Percentiles rank a stretch among this genome's conserved stretches.
Evolutionary conservation across 2,797 vertebrate species (phyloP).

Genomic region (Gastrophryne carolinensis): DNA sequence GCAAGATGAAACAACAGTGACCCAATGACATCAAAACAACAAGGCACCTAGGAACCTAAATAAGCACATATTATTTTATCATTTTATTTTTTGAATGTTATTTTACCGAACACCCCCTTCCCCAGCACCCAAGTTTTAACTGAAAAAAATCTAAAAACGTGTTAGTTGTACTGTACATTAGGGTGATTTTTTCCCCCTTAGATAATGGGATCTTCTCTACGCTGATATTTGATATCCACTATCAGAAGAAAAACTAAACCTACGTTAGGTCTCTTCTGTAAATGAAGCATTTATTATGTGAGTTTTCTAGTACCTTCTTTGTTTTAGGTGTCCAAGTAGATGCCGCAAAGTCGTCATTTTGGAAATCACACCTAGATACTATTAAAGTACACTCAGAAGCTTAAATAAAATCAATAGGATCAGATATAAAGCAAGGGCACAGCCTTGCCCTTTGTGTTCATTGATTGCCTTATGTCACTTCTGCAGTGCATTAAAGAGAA

Average conservation of each 20-base stretch:
- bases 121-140: background rate
- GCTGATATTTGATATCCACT: background rate
- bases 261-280: background rate
- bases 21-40: too few species aligned
- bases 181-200: background rate
- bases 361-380: slow-evolving; percentile 24
- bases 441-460: background rate
- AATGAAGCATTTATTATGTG: background rate
- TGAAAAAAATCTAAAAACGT: background rate
- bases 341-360: background rate
- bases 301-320: background rate
- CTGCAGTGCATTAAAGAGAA: slow-evolving; percentile 13
- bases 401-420: slow-evolving; percentile 5
- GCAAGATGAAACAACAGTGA: too few species aligned
- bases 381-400: slow-evolving; percentile 2
- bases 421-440: background rate
- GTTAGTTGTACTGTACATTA: background rate
- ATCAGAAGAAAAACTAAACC: background rate
- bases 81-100: too few species aligned
- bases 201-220: background rate
- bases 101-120: too few species aligned
- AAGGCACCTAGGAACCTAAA: too few species aligned
- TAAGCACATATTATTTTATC: too few species aligned
- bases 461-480: slow-evolving; percentile 4
- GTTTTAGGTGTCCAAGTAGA: background rate